phyloP scores from a whole-genome alignment of 1,140 invertebrate species.

The Bombyx mandarina region DNA sequence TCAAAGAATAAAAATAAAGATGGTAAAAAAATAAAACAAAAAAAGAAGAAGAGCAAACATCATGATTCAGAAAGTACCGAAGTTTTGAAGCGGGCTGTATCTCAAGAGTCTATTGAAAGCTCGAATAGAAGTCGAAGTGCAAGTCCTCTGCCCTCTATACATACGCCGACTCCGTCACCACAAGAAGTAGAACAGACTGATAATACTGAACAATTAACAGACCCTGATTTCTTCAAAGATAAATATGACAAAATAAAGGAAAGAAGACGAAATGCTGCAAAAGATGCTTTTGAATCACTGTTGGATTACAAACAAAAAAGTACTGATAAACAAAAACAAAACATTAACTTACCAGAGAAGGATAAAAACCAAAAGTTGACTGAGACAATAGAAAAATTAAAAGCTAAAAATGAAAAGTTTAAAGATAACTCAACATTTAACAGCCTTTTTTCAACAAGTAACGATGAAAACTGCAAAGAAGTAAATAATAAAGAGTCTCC shows the following conservation, averaged over 20 bases:
- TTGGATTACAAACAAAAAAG: conserved; percentile 53
- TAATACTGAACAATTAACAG: conserved; percentile 26
- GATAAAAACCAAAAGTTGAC: conserved; percentile 73
- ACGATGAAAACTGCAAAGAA: conserved; percentile 28
- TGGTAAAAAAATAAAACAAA: conserved; percentile 55
- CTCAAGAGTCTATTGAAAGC: conserved; percentile 53
- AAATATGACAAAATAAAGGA: conserved; percentile 78
- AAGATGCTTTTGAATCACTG: conserved; percentile 55
- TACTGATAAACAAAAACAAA: conserved; percentile 49
- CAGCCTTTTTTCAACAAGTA: conserved; percentile 35
- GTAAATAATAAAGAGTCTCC: conserved; percentile 32
- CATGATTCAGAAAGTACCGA: conserved; percentile 31
- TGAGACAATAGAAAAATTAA: conserved; percentile 77
- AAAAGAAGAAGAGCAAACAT: conserved; percentile 62
- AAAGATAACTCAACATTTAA: conserved; percentile 57
- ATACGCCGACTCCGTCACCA: conserved; percentile 52
- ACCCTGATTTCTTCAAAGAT: conserved; percentile 66
- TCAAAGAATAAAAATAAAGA: conserved; percentile 52
- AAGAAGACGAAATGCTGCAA: conserved; percentile 71
- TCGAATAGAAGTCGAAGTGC: conserved; percentile 61
- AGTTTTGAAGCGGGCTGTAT: conserved; percentile 28
- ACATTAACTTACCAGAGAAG: conserved; percentile 52
- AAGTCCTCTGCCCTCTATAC: conserved; percentile 56
- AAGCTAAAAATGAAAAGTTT: conserved; percentile 74
- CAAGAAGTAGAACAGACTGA: conserved; percentile 26